Base-by-base conservation (phyloP, 2,888 invertebrate genomes). In the Atrina japonica region DNA sequence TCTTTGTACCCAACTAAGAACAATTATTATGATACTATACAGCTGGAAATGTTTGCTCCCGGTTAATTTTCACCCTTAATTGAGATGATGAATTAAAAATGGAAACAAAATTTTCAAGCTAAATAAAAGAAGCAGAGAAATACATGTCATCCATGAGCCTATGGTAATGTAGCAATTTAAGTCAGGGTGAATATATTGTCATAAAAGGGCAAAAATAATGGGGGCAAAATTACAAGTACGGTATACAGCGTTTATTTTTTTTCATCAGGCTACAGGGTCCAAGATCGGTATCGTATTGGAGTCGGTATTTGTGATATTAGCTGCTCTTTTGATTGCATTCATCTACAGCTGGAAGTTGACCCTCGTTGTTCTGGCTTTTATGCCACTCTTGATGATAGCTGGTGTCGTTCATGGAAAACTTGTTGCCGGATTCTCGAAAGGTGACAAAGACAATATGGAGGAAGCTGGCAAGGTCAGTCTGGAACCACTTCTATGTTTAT, bases 401-500 rank as follows among this genome's bases (percentile, higher is more conserved):
- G 90, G 91, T 21, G 75, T 86, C 16, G 65, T 86, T 3, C 84
- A 87, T 60, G 72, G 75, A 30, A 73, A 76, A 58, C 69, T 82
- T 7, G 25, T 80, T 6, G 70, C 72, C 5, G 84, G 85, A n/a
- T 80, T 82, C 25, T 74, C 80, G 25, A 79, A 75, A 56, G 71
- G 89, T 63, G 92, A 92, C 81, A 89, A 90, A 7, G 87, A 85
- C 45, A 84, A 91, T 2, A 88, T 92, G 87, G 92, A 92, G 73
- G 90, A 91, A 71, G 92, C 93, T 41, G 92, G 92, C 61, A 91
- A 91, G 84, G 92, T 93, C 83, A 77, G 68, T 30, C 14, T 16
- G 45, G 18, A 18, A 7, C 45, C 16, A 43, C n/a, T n/a, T n/a
- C n/a, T n/a, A n/a, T n/a, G n/a, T n/a, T n/a, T n/a, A n/a, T n/a